phyloP scores from a whole-genome alignment of 2,113 vertebrate species.

The Panurus biarmicus region DNA sequence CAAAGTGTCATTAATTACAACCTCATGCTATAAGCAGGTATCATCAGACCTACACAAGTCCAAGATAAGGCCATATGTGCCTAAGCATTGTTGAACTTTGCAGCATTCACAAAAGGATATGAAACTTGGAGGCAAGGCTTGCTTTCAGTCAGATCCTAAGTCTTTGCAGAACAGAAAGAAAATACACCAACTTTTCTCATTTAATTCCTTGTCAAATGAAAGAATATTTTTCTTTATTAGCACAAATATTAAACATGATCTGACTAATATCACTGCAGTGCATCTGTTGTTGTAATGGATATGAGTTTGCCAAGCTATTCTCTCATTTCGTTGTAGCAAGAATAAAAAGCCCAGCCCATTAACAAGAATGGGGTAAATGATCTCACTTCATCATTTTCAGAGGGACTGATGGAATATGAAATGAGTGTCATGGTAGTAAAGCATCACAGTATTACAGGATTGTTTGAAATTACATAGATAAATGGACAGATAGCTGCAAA shows the following conservation, averaged over 20 bases:
- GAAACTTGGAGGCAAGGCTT: background rate
- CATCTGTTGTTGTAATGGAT: conserved; percentile 48
- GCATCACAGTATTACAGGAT: conserved; percentile 30
- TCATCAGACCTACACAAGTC: background rate
- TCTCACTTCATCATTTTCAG: conserved; percentile 68
- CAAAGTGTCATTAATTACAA: background rate
- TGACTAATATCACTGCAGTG: background rate
- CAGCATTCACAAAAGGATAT: background rate
- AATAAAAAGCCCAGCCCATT: conserved; percentile 58
- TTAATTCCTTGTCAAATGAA: background rate
- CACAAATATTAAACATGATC: conserved; percentile 46
- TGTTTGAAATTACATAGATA: conserved; percentile 37
- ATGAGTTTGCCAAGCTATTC: conserved; percentile 25
- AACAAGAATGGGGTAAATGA: conserved; percentile 57
- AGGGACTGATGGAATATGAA: conserved; percentile 69
- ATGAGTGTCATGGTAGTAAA: conserved; percentile 60
- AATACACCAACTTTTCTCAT: background rate
- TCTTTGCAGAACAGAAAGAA: background rate
- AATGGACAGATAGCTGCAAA: background rate
- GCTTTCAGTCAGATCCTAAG: background rate
- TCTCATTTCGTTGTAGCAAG: conserved; percentile 46
- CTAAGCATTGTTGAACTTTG: background rate
- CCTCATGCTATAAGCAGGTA: background rate
- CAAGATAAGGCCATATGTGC: background rate
- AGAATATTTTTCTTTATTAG: conserved; percentile 61